Conservation (phyloP, 2,888 invertebrate genomes). For the Ophioninae sp. region DNA sequence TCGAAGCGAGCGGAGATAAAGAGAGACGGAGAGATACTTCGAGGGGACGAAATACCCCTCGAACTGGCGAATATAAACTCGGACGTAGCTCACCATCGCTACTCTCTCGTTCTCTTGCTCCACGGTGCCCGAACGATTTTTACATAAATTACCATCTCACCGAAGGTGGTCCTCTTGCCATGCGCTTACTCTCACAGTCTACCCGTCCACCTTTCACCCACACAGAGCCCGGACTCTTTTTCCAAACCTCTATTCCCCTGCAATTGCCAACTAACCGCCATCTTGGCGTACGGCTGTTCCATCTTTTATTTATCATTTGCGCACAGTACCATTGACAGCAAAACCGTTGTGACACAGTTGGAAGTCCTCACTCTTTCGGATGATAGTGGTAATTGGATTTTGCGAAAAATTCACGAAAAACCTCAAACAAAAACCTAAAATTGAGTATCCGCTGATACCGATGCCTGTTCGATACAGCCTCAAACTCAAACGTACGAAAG, state of each 20-base stretch:
- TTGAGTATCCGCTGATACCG: too few species aligned
- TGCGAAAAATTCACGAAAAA: too few species aligned
- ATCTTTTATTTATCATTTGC: not conserved
- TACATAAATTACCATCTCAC: constrained; percentile 62
- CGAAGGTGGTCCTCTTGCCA: constrained; percentile 46
- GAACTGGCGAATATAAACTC: constrained; percentile 59
- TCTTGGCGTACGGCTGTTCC: not conserved
- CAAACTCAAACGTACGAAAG: too few species aligned
- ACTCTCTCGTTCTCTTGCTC: constrained; percentile 13
- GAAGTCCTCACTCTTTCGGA: too few species aligned
- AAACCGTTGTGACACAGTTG: not conserved
- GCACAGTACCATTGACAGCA: not conserved
- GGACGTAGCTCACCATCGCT: constrained; percentile 18
- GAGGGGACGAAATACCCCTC: constrained; percentile 50
- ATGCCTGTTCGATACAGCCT: too few species aligned
- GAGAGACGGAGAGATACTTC: constrained; percentile 24
- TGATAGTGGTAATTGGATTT: too few species aligned
- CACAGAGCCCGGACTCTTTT: not conserved
- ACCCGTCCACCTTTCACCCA: constrained; percentile 26
- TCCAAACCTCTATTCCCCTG: not conserved
- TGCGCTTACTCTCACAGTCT: not conserved
- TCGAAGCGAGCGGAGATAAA: constrained; percentile 26
- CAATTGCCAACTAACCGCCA: not conserved
- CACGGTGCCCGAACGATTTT: constrained; percentile 56
- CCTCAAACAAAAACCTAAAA: too few species aligned